phyloP scores from a whole-genome alignment of 1,140 invertebrate genomes.

The Dendroctonus valens region DNA sequence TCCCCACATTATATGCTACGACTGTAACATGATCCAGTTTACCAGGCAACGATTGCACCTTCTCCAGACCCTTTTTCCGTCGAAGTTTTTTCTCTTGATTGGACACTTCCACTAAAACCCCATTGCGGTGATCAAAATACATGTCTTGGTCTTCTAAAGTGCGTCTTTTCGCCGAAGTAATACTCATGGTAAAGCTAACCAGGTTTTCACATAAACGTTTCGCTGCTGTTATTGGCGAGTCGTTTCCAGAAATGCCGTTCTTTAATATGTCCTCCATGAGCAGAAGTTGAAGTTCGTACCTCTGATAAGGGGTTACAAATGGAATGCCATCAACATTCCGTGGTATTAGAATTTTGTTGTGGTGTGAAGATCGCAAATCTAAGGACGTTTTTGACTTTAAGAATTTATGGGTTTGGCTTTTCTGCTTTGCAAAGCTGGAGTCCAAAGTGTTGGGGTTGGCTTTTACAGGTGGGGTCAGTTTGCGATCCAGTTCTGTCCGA shows the following conservation, averaged over 20 bases:
- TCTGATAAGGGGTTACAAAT: slow-evolving; percentile 74
- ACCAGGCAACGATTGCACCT: slow-evolving; percentile 76
- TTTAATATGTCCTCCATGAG: slow-evolving; percentile 78
- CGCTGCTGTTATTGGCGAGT: slow-evolving; percentile 56
- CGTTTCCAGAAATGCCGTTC: slow-evolving; percentile 67
- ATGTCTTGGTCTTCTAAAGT: slow-evolving; percentile 80
- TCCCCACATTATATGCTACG: slow-evolving; percentile 75
- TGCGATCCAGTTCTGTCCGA: too few species aligned
- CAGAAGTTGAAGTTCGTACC: slow-evolving; percentile 76
- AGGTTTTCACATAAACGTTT: slow-evolving; percentile 71
- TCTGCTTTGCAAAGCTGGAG: slow-evolving; percentile 27
- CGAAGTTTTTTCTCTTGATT: slow-evolving; percentile 64
- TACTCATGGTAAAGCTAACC: slow-evolving; percentile 74
- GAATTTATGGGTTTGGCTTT: slow-evolving; percentile 37
- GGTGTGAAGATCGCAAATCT: slow-evolving; percentile 49
- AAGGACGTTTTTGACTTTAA: slow-evolving; percentile 56
- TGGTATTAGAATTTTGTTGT: slow-evolving; percentile 43
- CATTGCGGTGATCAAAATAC: slow-evolving; percentile 62
- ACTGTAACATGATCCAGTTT: slow-evolving; percentile 91
- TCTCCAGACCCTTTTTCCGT: slow-evolving; percentile 67
- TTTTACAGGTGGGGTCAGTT: not conserved
- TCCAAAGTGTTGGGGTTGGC: slow-evolving; percentile 24
- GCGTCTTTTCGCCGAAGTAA: slow-evolving; percentile 74
- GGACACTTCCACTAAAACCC: slow-evolving; percentile 57
- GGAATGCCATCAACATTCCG: slow-evolving; percentile 61